Conservation (phyloP, 2,113 vertebrate genomes). For the Zapornia atra region DNA sequence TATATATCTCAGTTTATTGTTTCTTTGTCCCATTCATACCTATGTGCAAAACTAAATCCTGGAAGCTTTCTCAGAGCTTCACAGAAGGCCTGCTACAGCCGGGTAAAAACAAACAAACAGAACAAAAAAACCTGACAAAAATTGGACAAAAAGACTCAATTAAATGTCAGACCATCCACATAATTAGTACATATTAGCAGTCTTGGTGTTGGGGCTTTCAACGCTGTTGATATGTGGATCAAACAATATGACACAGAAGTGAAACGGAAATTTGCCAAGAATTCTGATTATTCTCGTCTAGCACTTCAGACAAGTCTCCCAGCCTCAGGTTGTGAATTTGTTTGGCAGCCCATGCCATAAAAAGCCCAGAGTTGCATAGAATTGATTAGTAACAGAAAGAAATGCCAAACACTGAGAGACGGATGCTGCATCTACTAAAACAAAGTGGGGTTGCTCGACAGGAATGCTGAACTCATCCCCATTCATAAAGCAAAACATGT, state of each 20-base stretch:
- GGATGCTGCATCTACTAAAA: slow-evolving; percentile 37
- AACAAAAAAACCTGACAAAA: background rate
- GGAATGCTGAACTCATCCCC: slow-evolving; percentile 66
- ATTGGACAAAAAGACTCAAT: slow-evolving; percentile 6
- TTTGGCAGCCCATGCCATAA: slow-evolving; percentile 73
- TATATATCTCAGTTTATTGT: slow-evolving; percentile 45
- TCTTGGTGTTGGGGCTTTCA: slow-evolving; percentile 30
- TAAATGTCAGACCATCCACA: slow-evolving; percentile 47
- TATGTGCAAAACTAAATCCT: slow-evolving; percentile 71
- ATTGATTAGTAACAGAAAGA: slow-evolving; percentile 74
- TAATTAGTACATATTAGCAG: slow-evolving; percentile 15
- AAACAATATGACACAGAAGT: slow-evolving; percentile 57
- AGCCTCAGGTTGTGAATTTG: slow-evolving; percentile 20
- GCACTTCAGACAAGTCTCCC: slow-evolving; percentile 7
- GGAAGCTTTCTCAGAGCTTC: slow-evolving; percentile 36
- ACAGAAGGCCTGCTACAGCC: slow-evolving; percentile 39
- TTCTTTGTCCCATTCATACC: slow-evolving; percentile 60
- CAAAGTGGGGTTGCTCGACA: slow-evolving; percentile 53
- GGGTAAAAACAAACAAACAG: slow-evolving; percentile 8
- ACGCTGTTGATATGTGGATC: slow-evolving; percentile 41
- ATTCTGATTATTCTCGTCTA: slow-evolving; percentile 51
- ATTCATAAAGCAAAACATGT: slow-evolving; percentile 67
- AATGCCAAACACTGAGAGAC: slow-evolving; percentile 62
- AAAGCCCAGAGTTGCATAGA: slow-evolving; percentile 79
- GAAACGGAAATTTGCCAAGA: slow-evolving; percentile 60